A percentile compares a stretch with the other conserved stretches of the same genome.
Conservation (phyloP, 2,113 vertebrate species). For the Blennius ocellaris region DNA sequence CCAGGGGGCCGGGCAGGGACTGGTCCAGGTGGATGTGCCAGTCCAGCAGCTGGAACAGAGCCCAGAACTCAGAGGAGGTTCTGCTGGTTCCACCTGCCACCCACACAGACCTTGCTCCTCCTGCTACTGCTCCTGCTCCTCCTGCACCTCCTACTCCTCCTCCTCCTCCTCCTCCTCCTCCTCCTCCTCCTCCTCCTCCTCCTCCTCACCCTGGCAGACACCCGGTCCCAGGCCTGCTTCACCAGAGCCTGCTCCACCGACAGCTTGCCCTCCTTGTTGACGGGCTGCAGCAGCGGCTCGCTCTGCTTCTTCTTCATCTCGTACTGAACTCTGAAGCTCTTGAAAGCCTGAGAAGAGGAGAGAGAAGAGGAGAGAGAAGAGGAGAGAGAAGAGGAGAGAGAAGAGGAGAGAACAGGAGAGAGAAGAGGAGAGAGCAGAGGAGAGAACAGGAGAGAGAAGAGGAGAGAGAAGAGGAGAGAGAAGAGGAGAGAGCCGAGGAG, state of each 20-base stretch:
- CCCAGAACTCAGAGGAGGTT: constrained; percentile 22
- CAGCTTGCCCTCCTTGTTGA: constrained; percentile 91
- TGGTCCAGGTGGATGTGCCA: constrained; percentile 97
- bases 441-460: too few species aligned
- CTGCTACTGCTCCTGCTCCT: too few species aligned
- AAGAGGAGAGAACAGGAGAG: too few species aligned
- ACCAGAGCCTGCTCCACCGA: constrained; percentile 95
- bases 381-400: too few species aligned
- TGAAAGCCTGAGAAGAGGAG: constrained; percentile 88
- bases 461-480: too few species aligned
- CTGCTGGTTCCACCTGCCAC: constrained; percentile 10
- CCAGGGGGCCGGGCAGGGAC: constrained; percentile 92
- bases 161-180: too few species aligned
- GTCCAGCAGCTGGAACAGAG: constrained; percentile 89
- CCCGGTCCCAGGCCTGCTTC: constrained; percentile 95
- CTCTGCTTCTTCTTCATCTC: constrained; percentile 94
- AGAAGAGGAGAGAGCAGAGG: too few species aligned
- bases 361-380: background rate
- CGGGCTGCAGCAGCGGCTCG: constrained; percentile 88
- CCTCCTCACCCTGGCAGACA: constrained; percentile 88
- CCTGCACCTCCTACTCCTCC: too few species aligned
- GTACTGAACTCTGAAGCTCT: constrained; percentile 92
- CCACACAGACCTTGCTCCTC: too few species aligned
- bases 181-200: too few species aligned
- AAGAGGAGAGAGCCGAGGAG: too few species aligned